phyloP scores from a whole-genome alignment of 1,140 invertebrate genomes.

The Drosophila yakuba region DNA sequence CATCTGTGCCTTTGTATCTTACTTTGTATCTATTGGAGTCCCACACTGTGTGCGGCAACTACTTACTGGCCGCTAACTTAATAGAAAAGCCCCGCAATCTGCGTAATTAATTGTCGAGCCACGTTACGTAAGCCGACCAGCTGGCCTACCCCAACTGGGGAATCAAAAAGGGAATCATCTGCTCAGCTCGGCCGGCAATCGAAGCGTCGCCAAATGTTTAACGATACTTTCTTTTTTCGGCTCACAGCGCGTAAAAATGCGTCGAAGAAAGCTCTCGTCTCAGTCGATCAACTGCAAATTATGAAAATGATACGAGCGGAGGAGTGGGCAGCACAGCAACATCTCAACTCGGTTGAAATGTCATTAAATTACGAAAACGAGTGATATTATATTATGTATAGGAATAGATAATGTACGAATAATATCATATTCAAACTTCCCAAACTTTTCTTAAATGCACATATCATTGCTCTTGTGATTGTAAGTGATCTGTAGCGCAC shows the following conservation, averaged over 20 bases:
- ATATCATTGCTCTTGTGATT: conserved; percentile 29
- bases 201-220: conserved; percentile 53
- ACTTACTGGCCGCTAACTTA: conserved; percentile 11
- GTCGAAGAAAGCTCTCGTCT: conserved; percentile 62
- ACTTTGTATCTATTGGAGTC: neutral
- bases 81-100: conserved; percentile 34
- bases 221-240: conserved; percentile 74
- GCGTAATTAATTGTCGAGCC: conserved; percentile 48
- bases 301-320: conserved; percentile 58
- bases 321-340: conserved; percentile 25
- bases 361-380: neutral
- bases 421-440: neutral
- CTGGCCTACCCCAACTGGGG: conserved; percentile 71
- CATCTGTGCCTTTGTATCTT: conserved; percentile 16
- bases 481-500: conserved; percentile 17
- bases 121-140: conserved; percentile 66
- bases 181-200: conserved; percentile 40
- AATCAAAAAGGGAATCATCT: conserved; percentile 36
- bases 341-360: conserved; percentile 1
- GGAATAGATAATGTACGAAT: too few species aligned
- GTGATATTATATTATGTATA: too few species aligned
- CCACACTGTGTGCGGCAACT: conserved; percentile 32
- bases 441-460: conserved; percentile 45
- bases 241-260: conserved; percentile 46
- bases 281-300: conserved; percentile 69